phyloP scores from a whole-genome alignment of 2,113 vertebrate genomes.

The Alligator mississippiensis region DNA sequence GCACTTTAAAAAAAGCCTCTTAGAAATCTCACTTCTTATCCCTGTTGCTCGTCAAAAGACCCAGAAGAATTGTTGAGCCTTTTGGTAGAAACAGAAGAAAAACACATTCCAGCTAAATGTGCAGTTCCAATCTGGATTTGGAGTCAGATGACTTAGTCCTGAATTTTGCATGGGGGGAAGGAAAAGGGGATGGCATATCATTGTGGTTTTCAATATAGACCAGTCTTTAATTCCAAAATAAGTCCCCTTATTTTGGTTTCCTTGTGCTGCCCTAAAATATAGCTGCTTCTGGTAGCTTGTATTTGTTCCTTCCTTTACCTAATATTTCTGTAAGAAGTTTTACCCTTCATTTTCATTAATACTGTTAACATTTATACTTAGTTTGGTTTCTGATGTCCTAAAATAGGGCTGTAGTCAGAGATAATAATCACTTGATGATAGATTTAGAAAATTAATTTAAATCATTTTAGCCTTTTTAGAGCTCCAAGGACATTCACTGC shows the following conservation, averaged over 20 bases:
- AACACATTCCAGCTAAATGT: not conserved
- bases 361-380: not conserved
- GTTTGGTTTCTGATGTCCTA: not conserved
- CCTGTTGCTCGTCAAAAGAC: not conserved
- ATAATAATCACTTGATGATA: not conserved
- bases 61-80: not conserved
- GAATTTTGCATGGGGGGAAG: not conserved
- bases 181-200: no score
- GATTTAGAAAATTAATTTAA: constrained; percentile 52
- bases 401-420: not conserved
- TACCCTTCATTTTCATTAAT: not conserved
- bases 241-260: not conserved
- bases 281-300: not conserved
- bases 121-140: not conserved
- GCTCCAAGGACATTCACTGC: constrained; percentile 14
- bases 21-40: not conserved
- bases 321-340: not conserved
- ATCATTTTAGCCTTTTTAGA: constrained; percentile 35
- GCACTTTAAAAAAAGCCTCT: not conserved
- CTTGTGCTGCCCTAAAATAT: not conserved
- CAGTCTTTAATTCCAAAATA: not conserved
- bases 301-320: not conserved
- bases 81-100: not conserved
- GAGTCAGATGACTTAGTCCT: not conserved
- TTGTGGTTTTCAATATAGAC: not conserved